These are phyloP conservation scores for Allolobophora icterica DNA, from an alignment of 2,888 invertebrate genomes.

Conservation along the genomic window DNA sequence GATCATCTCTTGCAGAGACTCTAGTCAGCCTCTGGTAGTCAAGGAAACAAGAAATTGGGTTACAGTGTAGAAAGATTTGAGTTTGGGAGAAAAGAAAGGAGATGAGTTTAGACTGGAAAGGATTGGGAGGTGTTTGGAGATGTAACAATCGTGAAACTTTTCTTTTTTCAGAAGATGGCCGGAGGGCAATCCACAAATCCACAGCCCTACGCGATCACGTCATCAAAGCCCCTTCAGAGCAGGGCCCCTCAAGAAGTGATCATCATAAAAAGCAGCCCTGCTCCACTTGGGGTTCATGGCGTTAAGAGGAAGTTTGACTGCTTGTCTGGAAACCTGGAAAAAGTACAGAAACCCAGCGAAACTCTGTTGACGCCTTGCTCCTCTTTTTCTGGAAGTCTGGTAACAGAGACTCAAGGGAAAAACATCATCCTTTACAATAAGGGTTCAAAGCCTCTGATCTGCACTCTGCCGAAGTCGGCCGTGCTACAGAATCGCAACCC, in stretches of 20 bases:
- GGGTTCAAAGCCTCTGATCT: not conserved
- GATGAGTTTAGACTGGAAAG: not conserved
- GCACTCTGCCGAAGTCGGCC: not conserved
- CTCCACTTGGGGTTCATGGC: not conserved
- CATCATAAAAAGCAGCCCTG: conserved; percentile 12
- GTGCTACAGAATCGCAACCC: not conserved
- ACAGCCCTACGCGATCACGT: not conserved
- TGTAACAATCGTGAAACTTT: not conserved
- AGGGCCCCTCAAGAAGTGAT: not conserved
- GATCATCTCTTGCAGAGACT: not conserved
- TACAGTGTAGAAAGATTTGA: not conserved
- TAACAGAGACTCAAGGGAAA: not conserved
- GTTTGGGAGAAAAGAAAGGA: not conserved
- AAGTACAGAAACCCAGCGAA: not conserved
- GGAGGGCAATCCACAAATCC: not conserved
- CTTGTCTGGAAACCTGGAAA: too few relatives aligned
- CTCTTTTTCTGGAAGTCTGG: not conserved
- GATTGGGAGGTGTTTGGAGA: not conserved
- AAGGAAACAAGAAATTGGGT: not conserved
- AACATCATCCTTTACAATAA: not conserved
- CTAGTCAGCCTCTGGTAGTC: not conserved
- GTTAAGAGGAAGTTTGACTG: not conserved
- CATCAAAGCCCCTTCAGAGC: not conserved
- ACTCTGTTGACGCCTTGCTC: too few relatives aligned
- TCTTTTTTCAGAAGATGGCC: not conserved